These are phyloP conservation scores for Hyles lineata DNA, from an alignment of 2,888 invertebrate genomes.

Conservation along the genomic window DNA sequence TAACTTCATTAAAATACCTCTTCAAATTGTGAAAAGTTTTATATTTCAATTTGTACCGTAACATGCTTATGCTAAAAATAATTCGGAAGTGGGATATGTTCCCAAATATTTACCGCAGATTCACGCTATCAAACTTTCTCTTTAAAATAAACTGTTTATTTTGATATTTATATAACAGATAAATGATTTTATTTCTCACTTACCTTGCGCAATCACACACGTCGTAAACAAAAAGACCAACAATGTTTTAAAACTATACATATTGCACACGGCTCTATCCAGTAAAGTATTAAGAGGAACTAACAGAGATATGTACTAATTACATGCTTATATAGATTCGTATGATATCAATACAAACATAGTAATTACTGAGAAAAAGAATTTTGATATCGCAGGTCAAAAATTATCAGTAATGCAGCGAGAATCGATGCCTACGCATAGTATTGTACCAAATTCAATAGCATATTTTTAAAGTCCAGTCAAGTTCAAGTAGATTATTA, in stretches of 20 bases:
- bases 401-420: slow-evolving; percentile 40
- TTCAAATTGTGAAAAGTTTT: too few species aligned
- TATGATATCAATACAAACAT: slow-evolving; percentile 19
- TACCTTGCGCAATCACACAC: slow-evolving; percentile 30
- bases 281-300: slow-evolving; percentile 24
- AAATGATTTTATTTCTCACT: slow-evolving; percentile 4
- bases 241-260: slow-evolving; percentile 34
- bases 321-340: slow-evolving; percentile 25
- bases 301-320: slow-evolving; percentile 24
- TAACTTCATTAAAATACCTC: too few species aligned
- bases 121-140: too few species aligned
- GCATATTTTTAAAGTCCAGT: background rate
- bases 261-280: slow-evolving; percentile 16
- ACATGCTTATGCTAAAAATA: too few species aligned
- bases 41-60: too few species aligned
- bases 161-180: too few species aligned
- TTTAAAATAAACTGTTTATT: too few species aligned
- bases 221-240: slow-evolving; percentile 32
- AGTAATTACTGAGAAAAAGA: slow-evolving; percentile 16
- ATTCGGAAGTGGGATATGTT: too few species aligned
- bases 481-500: background rate
- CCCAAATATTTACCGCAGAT: too few species aligned
- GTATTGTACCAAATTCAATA: background rate
- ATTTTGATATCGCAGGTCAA: slow-evolving; percentile 38
- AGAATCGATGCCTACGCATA: background rate